Conservation (phyloP, 2,113 vertebrate genomes). For the Silurus glanis region DNA sequence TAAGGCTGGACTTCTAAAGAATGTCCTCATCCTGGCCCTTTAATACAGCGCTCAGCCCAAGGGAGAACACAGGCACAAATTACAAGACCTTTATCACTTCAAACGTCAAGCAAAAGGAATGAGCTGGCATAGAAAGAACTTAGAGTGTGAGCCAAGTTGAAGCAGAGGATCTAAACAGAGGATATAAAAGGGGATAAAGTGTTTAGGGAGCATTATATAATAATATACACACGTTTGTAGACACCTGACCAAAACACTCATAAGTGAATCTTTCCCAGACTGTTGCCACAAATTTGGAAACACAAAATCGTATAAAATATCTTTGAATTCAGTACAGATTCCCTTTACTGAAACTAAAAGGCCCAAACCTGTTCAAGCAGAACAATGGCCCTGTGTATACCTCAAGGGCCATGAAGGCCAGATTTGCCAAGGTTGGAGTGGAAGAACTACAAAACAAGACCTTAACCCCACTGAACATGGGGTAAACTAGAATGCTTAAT, state of each 20-base stretch:
- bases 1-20: slow-evolving; percentile 61
- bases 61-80: slow-evolving; percentile 53
- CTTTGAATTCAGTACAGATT: not conserved
- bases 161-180: not conserved
- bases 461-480: not conserved
- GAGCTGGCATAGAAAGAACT: slow-evolving; percentile 27
- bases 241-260: not conserved
- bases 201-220: not conserved
- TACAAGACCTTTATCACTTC: slow-evolving; percentile 58
- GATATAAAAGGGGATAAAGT: not conserved
- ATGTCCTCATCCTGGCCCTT: slow-evolving; percentile 54
- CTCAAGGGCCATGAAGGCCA: not conserved
- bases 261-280: not conserved
- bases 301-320: not conserved
- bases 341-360: not conserved
- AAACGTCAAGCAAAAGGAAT: slow-evolving; percentile 51
- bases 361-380: not conserved
- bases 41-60: slow-evolving; percentile 44
- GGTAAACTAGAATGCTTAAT: not conserved
- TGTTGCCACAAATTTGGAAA: not conserved
- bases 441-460: not conserved
- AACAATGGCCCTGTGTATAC: not conserved
- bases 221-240: not conserved
- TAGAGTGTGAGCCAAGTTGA: slow-evolving; percentile 31
- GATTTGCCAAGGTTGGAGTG: not conserved